Conservation (phyloP, 2,113 vertebrate genomes). For the Anarrhichthys ocellatus region DNA sequence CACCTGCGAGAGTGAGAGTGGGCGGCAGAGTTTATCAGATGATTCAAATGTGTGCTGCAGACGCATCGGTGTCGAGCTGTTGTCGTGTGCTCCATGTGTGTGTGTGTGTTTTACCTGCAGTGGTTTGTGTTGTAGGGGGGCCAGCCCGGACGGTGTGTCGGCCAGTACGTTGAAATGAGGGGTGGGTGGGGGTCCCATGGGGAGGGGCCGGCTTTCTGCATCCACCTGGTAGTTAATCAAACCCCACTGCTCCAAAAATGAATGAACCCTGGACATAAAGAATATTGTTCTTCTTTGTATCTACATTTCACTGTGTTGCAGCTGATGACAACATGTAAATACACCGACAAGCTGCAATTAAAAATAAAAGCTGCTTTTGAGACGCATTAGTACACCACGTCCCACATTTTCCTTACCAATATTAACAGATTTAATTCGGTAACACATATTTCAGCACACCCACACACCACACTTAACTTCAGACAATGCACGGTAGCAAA, state of each 20-base stretch:
- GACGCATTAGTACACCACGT: background rate
- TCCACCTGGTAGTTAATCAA: constrained; percentile 99
- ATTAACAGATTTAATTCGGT: constrained; percentile 19
- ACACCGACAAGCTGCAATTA: background rate
- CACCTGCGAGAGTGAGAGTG: constrained; percentile 78
- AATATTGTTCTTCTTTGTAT: background rate
- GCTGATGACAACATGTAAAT: constrained; percentile 5
- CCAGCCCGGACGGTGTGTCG: constrained; percentile 90
- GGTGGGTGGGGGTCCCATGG: constrained; percentile 97
- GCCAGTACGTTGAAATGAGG: constrained; percentile 96
- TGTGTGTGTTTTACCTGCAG: constrained; percentile 86
- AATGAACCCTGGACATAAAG: constrained; percentile 87
- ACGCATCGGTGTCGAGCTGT: background rate
- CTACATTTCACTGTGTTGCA: background rate
- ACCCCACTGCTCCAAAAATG: constrained; percentile 98
- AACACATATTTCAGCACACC: constrained; percentile 3
- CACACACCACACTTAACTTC: constrained; percentile 12
- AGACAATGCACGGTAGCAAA: constrained; percentile 8
- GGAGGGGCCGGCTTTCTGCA: constrained; percentile 94
- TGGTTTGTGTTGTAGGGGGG: constrained; percentile 92
- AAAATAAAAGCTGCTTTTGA: constrained; percentile 2
- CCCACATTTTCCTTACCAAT: background rate
- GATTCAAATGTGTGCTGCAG: background rate
- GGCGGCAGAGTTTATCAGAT: background rate
- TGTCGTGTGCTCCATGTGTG: background rate